Evolutionary conservation across 2,888 invertebrate genomes (phyloP).

Genomic region (Lissonota sp.): DNA sequence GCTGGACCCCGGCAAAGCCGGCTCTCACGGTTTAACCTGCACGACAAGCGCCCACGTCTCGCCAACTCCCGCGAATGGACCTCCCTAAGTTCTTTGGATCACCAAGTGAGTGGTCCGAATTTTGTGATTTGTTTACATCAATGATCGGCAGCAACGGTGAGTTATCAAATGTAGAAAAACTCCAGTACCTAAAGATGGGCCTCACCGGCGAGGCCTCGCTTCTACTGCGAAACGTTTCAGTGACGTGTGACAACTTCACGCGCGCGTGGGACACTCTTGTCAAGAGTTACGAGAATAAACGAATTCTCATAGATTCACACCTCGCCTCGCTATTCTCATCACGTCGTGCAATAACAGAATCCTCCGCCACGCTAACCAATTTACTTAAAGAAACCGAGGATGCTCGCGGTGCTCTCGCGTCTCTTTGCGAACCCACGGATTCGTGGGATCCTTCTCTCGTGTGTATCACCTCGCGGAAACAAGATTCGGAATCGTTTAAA

Average conservation of each 20-base stretch:
- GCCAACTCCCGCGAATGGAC: background rate
- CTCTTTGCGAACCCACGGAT: slow-evolving; percentile 6
- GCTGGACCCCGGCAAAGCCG: background rate
- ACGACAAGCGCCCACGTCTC: background rate
- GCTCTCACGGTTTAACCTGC: background rate
- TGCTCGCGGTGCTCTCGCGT: background rate
- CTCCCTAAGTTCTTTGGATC: background rate
- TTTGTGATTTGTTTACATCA: slow-evolving; percentile 51
- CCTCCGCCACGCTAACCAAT: background rate
- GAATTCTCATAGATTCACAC: slow-evolving; percentile 51
- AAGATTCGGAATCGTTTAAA: slow-evolving; percentile 33
- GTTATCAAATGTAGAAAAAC: slow-evolving; percentile 54
- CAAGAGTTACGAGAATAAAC: slow-evolving; percentile 59
- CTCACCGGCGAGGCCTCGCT: slow-evolving; percentile 55
- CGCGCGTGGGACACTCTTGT: slow-evolving; percentile 58
- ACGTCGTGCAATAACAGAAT: slow-evolving; percentile 1
- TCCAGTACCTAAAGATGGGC: slow-evolving; percentile 58
- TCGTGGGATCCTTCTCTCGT: slow-evolving; percentile 49
- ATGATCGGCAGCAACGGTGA: slow-evolving; percentile 29
- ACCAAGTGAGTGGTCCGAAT: slow-evolving; percentile 38
- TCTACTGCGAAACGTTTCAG: slow-evolving; percentile 45
- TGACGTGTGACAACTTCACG: slow-evolving; percentile 53
- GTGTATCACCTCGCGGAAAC: slow-evolving; percentile 9
- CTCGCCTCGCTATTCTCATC: slow-evolving; percentile 48
- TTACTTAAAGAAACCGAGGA: background rate